These are phyloP conservation scores for Phoenicopterus ruber DNA, from an alignment of 2,113 vertebrate genomes.

Conservation along the genomic window DNA sequence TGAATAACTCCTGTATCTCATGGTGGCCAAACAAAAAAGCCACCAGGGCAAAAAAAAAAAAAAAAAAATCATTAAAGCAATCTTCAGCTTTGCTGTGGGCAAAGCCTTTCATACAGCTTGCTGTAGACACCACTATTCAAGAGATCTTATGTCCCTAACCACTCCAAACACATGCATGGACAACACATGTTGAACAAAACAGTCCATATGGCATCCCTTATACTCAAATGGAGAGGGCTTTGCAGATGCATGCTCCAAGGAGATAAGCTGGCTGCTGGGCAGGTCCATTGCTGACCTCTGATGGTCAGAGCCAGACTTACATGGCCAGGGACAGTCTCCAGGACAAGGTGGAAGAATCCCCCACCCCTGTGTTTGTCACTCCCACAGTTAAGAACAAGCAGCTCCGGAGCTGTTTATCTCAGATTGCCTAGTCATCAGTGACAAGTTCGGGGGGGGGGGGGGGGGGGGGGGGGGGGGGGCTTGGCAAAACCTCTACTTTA, in stretches of 20 bases:
- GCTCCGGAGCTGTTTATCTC: neutral
- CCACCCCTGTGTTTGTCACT: neutral
- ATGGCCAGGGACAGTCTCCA: neutral
- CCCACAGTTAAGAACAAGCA: neutral
- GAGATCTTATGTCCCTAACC: neutral
- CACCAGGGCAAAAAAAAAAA: neutral
- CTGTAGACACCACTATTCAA: neutral
- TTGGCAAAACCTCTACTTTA: too few species aligned
- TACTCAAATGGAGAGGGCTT: neutral
- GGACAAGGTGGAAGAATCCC: neutral
- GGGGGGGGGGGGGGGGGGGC: too few species aligned
- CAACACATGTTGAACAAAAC: neutral
- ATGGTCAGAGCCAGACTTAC: constrained; percentile 31
- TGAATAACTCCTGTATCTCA: neutral
- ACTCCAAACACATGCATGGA: neutral
- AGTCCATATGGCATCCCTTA: neutral
- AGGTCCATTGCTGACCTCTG: constrained; percentile 59
- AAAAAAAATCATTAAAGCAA: neutral
- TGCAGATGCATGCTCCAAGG: neutral
- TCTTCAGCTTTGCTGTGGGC: neutral
- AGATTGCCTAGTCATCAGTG: neutral
- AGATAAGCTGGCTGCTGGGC: neutral
- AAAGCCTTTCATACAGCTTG: neutral
- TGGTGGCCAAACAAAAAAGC: neutral
- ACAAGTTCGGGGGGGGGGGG: neutral